Percentiles rank a stretch among this genome's conserved stretches.
These are phyloP conservation scores for Aphrophora alni DNA, from an alignment of 2,888 invertebrate species.

Conservation along the genomic window DNA sequence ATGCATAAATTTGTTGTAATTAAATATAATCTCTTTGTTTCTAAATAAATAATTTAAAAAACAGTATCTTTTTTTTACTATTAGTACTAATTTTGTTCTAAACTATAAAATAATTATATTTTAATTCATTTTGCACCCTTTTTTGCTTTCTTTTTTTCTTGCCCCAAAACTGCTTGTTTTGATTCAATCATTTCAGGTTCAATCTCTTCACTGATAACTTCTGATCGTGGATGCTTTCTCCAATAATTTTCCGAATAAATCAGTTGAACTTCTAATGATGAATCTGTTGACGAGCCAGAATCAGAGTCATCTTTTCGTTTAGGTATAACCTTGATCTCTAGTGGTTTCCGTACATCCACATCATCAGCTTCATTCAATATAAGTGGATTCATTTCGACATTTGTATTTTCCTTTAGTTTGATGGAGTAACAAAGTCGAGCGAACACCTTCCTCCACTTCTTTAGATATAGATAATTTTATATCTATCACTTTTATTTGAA, in stretches of 20 bases:
- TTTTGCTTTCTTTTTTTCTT: no score
- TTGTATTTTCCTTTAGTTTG: not conserved
- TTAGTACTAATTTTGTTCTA: no score
- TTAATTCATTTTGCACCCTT: no score
- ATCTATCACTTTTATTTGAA: not conserved
- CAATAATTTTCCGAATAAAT: not conserved
- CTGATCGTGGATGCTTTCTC: no score
- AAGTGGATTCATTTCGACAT: not conserved
- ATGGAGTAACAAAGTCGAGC: not conserved
- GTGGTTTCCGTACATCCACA: not conserved
- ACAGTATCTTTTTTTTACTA: no score
- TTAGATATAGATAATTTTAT: not conserved
- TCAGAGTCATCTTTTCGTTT: not conserved
- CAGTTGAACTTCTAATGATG: not conserved
- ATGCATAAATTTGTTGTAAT: no score
- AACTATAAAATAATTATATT: no score
- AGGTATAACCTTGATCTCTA: not conserved
- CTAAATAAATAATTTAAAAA: no score
- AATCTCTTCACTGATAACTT: no score
- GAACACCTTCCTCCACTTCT: not conserved
- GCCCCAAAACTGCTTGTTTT: no score
- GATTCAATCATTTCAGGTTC: no score
- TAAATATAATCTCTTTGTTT: no score
- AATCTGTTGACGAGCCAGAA: not conserved
- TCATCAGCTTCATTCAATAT: not conserved